Percentiles rank a stretch among this genome's conserved stretches.
Conservation (phyloP, 2,797 vertebrate genomes). For the Rousettus madagascariensis region DNA sequence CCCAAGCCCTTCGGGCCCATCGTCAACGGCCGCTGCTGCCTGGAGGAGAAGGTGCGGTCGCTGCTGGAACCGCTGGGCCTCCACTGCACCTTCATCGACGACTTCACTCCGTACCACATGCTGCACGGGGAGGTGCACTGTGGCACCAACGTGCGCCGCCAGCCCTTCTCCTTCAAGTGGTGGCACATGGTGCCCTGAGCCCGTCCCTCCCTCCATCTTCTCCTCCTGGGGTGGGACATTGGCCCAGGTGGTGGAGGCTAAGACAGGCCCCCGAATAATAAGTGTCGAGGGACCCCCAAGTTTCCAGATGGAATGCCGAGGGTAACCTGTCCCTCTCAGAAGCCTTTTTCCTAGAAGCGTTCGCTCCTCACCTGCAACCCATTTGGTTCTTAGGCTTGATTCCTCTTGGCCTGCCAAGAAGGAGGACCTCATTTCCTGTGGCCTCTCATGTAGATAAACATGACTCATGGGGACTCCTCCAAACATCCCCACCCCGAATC, state of each 20-base stretch:
- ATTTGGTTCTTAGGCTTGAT: background rate
- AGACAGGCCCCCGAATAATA: background rate
- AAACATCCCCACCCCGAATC: background rate
- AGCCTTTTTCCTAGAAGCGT: background rate
- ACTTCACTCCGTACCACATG: constrained; percentile 90
- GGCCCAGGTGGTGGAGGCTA: background rate
- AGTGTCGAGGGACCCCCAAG: background rate
- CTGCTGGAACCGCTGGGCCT: constrained; percentile 89
- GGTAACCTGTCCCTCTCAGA: background rate
- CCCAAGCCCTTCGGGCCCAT: constrained; percentile 92
- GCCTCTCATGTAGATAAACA: background rate
- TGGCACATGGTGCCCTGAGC: constrained; percentile 89
- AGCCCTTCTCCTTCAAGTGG: constrained; percentile 89
- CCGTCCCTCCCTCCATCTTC: rapidly evolving
- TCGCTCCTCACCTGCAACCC: background rate
- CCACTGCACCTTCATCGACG: constrained; percentile 89
- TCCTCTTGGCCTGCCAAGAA: background rate
- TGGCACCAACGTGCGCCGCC: constrained; percentile 90
- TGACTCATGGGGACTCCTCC: background rate
- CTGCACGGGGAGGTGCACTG: constrained; percentile 91
- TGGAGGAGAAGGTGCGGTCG: constrained; percentile 88
- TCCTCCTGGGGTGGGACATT: background rate
- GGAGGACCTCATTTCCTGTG: background rate
- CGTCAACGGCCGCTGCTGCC: constrained; percentile 86
- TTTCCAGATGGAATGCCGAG: background rate